Evolutionary conservation across 2,113 vertebrate species (phyloP).

Genomic region (Scalopus aquaticus): DNA sequence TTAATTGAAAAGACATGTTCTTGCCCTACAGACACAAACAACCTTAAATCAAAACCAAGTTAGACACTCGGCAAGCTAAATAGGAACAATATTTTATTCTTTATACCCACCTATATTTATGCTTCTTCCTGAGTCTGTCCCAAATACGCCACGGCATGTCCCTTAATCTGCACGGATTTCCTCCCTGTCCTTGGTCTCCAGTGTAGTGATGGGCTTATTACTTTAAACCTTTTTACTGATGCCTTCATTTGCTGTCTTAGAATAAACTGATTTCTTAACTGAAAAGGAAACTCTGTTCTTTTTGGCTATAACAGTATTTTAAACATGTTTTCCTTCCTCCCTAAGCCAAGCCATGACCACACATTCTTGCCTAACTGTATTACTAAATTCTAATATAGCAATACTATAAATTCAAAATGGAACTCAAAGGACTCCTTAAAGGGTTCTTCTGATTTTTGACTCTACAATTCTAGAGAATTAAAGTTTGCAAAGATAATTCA

Average conservation of each 20-base stretch:
- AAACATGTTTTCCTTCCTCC: neutral
- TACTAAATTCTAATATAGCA: conserved; percentile 24
- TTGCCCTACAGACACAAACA: conserved; percentile 40
- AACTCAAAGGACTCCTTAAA: conserved; percentile 20
- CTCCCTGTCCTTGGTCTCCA: neutral
- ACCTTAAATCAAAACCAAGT: conserved; percentile 59
- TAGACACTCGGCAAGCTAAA: neutral
- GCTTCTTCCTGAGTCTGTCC: neutral
- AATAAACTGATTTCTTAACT: neutral
- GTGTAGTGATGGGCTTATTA: neutral
- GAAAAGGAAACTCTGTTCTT: conserved; percentile 22
- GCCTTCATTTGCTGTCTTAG: neutral
- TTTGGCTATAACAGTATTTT: neutral
- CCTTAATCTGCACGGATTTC: neutral
- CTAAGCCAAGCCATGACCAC: neutral
- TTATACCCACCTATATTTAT: neutral
- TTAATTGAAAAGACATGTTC: conserved; percentile 60
- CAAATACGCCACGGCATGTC: neutral
- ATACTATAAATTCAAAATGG: neutral
- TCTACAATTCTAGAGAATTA: neutral
- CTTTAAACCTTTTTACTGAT: neutral
- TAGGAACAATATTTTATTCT: neutral
- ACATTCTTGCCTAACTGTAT: neutral
- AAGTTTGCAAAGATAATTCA: neutral
- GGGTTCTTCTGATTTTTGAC: neutral